Evolutionary conservation across 2,888 invertebrate genomes (phyloP).

Genomic region (Serrognathus titanus): DNA sequence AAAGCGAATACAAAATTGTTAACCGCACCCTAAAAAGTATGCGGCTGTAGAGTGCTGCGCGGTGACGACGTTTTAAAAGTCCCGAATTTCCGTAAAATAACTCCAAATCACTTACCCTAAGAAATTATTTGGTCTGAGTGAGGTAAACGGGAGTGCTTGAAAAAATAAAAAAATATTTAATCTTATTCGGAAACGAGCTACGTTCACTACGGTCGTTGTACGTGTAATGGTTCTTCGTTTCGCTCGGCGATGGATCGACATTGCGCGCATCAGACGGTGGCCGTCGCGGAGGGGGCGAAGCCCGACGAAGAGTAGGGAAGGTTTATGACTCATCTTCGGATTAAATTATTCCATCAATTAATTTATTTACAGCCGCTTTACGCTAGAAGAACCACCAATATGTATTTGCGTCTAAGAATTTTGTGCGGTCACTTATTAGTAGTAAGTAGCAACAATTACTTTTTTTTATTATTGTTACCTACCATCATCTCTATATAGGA

Average conservation of each 20-base stretch:
- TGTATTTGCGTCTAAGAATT: no score
- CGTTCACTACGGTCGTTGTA: background rate
- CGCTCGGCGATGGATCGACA: no score
- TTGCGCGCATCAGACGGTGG: background rate
- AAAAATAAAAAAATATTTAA: background rate
- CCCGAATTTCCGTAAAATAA: background rate
- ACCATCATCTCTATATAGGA: no score
- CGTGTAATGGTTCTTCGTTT: background rate
- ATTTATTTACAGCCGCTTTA: no score
- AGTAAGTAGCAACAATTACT: no score
- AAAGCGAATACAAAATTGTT: background rate
- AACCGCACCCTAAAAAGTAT: constrained; percentile 1
- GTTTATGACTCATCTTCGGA: background rate
- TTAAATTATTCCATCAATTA: background rate
- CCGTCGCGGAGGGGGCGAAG: background rate
- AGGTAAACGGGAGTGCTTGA: background rate
- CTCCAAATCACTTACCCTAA: background rate
- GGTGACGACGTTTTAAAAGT: background rate
- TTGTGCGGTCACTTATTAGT: no score
- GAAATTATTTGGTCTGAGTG: background rate
- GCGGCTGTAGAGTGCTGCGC: background rate
- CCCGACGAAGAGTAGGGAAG: background rate
- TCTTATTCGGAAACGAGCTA: background rate
- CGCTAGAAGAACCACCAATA: no score
- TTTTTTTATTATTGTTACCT: no score